phyloP scores from a whole-genome alignment of 2,888 invertebrate species.

The Lordiphosa andalusiaca region DNA sequence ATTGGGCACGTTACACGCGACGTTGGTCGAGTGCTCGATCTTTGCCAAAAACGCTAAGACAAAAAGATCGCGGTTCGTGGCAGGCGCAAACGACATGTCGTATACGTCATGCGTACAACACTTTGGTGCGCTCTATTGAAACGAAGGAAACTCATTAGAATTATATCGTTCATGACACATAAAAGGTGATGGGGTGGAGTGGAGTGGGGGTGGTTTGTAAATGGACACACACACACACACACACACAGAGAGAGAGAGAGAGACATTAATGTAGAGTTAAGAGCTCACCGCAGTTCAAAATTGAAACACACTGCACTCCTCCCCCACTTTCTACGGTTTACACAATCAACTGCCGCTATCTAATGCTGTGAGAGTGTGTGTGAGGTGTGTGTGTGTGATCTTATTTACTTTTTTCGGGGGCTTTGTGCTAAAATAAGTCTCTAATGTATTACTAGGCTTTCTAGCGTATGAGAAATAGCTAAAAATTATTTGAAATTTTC shows the following conservation, averaged over 20 bases:
- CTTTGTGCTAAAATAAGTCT: constrained; percentile 72
- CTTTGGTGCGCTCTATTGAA: constrained; percentile 9
- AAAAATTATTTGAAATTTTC: constrained; percentile 53
- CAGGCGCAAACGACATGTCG: constrained; percentile 11
- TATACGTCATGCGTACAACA: constrained; percentile 13
- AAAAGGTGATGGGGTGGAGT: constrained; percentile 30
- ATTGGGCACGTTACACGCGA: constrained; percentile 12
- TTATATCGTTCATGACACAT: constrained; percentile 51
- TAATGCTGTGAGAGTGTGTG: background rate
- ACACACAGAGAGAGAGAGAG: background rate
- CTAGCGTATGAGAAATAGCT: constrained; percentile 33
- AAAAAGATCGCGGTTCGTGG: background rate
- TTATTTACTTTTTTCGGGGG: constrained; percentile 65
- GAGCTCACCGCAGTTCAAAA: constrained; percentile 14
- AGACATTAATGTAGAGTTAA: constrained; percentile 2
- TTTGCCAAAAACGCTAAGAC: too few relatives aligned
- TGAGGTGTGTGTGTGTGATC: constrained; percentile 27
- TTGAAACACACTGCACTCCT: constrained; percentile 1
- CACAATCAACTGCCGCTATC: constrained; percentile 4
- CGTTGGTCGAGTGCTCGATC: too few relatives aligned
- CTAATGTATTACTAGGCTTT: constrained; percentile 68
- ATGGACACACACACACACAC: constrained; percentile 18
- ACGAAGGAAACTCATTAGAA: constrained; percentile 33
- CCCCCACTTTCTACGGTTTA: constrained; percentile 1
- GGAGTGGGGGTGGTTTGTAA: constrained; percentile 10